These are phyloP conservation scores for Arrhopalites spinosus DNA, from an alignment of 2,888 invertebrate genomes.

Conservation along the genomic window DNA sequence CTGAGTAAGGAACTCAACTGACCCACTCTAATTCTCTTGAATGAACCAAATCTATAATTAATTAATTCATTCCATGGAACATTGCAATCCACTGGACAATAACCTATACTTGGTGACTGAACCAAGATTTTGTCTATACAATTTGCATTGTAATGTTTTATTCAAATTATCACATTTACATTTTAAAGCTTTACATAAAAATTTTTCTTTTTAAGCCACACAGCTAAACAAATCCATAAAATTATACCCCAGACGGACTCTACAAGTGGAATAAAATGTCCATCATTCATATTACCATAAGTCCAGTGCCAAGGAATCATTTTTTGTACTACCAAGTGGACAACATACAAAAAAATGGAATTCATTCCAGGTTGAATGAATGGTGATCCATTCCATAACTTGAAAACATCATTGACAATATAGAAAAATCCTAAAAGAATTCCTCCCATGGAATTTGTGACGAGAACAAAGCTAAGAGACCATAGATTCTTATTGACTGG, in stretches of 20 bases:
- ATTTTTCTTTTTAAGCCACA: slow-evolving; percentile 75
- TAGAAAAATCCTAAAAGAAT: slow-evolving; percentile 75
- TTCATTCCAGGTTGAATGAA: slow-evolving; percentile 91
- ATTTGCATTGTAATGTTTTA: background rate
- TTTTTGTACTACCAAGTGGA: slow-evolving; percentile 65
- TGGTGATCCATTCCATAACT: slow-evolving; percentile 84
- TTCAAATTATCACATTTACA: background rate
- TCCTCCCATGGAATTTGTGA: slow-evolving; percentile 78
- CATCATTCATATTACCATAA: slow-evolving; percentile 67
- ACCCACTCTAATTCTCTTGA: no score
- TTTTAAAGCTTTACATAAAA: slow-evolving; percentile 63
- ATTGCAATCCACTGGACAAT: no score
- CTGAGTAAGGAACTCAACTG: no score
- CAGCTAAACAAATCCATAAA: slow-evolving; percentile 80
- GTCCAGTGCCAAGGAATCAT: slow-evolving; percentile 76
- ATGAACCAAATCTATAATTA: no score
- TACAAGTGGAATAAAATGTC: slow-evolving; percentile 70
- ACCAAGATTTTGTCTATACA: background rate
- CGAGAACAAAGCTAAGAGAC: slow-evolving; percentile 87
- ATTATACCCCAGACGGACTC: slow-evolving; percentile 78
- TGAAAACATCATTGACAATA: slow-evolving; percentile 74
- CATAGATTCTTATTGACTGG: slow-evolving; percentile 87
- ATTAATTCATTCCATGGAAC: no score
- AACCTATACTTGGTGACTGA: background rate
- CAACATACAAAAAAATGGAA: slow-evolving; percentile 84